Conservation (phyloP, 2,888 invertebrate genomes). For the Colletes collaris region DNA sequence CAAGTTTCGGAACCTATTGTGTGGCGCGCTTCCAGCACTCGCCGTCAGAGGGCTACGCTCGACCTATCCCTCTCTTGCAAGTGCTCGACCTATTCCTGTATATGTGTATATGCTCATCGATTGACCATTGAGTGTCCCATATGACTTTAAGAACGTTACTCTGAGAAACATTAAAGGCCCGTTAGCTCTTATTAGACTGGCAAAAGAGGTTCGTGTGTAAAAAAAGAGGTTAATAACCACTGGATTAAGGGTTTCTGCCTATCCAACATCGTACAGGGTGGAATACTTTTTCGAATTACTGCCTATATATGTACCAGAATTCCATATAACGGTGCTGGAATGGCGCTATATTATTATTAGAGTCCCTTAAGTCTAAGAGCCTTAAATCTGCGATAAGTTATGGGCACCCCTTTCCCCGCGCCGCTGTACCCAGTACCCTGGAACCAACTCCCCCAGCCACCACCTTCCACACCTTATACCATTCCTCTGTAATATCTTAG, state of each 20-base stretch:
- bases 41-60: no score
- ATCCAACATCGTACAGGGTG: background rate
- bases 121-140: no score
- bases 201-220: no score
- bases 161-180: no score
- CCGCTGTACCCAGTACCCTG: constrained; percentile 58
- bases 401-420: constrained; percentile 78
- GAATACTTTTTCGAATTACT: constrained; percentile 40
- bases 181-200: no score
- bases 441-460: constrained; percentile 64
- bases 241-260: background rate
- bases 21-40: no score
- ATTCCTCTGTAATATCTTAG: constrained; percentile 83
- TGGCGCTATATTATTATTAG: constrained; percentile 83
- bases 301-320: constrained; percentile 71
- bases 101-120: background rate
- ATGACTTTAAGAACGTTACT: no score
- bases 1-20: no score
- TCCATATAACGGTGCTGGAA: constrained; percentile 79
- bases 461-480: constrained; percentile 78
- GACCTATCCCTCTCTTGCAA: no score
- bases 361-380: constrained; percentile 84
- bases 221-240: no score
- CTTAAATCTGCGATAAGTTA: constrained; percentile 84
- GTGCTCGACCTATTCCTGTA: no score